Evolutionary conservation across 1,140 invertebrate species (phyloP).

Genomic region (Hyles euphorbiae): DNA sequence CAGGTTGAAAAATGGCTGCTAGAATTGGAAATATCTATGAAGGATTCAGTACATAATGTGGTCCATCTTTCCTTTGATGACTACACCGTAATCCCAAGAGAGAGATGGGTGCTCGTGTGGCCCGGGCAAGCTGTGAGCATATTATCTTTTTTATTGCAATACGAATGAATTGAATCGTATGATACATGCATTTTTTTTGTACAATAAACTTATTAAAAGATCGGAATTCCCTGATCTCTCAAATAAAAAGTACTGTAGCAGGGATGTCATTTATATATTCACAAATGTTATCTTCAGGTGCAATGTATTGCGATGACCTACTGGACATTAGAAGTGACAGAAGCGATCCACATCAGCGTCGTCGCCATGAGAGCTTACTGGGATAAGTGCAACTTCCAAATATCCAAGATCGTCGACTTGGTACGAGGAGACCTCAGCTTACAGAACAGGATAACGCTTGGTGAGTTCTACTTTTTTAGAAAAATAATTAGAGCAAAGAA

Average conservation of each 20-base stretch:
- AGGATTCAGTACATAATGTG: constrained; percentile 87
- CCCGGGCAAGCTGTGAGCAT: constrained; percentile 86
- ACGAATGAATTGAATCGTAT: background rate
- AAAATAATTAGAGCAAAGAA: too few relatives aligned
- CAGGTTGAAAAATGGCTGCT: constrained; percentile 95
- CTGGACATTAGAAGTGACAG: constrained; percentile 92
- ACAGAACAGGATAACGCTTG: constrained; percentile 93
- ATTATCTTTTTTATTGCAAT: background rate
- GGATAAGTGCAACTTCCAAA: constrained; percentile 80
- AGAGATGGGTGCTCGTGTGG: constrained; percentile 92
- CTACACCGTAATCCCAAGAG: constrained; percentile 80
- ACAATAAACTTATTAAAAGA: too few relatives aligned
- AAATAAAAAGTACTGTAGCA: too few relatives aligned
- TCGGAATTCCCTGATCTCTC: too few relatives aligned
- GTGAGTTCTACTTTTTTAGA: constrained; percentile 62
- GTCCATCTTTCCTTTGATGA: constrained; percentile 79
- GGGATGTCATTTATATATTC: background rate
- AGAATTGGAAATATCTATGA: constrained; percentile 94
- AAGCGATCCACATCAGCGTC: constrained; percentile 79
- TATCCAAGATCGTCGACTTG: constrained; percentile 88
- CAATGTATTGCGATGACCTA: constrained; percentile 91
- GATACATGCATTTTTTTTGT: too few relatives aligned
- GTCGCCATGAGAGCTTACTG: constrained; percentile 75
- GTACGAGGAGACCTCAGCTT: constrained; percentile 90
- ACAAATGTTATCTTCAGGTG: constrained; percentile 63